Evolutionary conservation across 2,113 vertebrate species (phyloP).

Genomic region (Gnathonemus longibarbis): DNA sequence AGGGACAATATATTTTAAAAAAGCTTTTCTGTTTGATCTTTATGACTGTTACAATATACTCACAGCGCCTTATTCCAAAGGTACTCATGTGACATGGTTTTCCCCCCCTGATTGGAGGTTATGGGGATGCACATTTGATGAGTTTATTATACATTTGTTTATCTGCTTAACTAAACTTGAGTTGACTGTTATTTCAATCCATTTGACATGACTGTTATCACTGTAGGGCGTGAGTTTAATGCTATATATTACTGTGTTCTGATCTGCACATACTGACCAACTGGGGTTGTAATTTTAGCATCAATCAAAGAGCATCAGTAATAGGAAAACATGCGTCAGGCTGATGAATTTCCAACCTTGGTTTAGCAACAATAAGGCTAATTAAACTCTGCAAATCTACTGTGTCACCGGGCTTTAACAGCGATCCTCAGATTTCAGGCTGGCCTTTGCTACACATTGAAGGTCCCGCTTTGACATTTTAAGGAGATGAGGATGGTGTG

Average conservation of each 20-base stretch:
- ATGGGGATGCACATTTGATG: slow-evolving; percentile 23
- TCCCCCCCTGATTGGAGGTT: slow-evolving; percentile 28
- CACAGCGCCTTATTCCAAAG: slow-evolving; percentile 30
- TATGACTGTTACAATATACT: slow-evolving; percentile 58
- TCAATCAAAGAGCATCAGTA: background rate
- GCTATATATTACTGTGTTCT: slow-evolving; percentile 18
- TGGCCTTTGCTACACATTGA: background rate
- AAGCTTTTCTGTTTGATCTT: slow-evolving; percentile 46
- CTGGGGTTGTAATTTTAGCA: background rate
- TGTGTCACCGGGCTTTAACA: background rate
- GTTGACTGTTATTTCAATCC: slow-evolving; percentile 51
- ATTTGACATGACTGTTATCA: slow-evolving; percentile 57
- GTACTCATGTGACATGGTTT: slow-evolving; percentile 30
- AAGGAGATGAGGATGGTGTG: no score
- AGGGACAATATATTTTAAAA: slow-evolving; percentile 37
- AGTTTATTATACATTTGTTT: slow-evolving; percentile 9
- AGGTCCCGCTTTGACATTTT: background rate
- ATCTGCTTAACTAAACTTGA: slow-evolving; percentile 38
- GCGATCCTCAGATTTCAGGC: background rate
- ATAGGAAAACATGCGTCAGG: background rate
- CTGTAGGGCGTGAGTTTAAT: slow-evolving; percentile 20
- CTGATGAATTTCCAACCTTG: background rate
- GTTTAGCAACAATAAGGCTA: background rate
- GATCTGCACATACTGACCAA: background rate
- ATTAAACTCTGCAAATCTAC: background rate